phyloP scores from a whole-genome alignment of 23 tunicate species.

The Trididemnum miniatum region DNA sequence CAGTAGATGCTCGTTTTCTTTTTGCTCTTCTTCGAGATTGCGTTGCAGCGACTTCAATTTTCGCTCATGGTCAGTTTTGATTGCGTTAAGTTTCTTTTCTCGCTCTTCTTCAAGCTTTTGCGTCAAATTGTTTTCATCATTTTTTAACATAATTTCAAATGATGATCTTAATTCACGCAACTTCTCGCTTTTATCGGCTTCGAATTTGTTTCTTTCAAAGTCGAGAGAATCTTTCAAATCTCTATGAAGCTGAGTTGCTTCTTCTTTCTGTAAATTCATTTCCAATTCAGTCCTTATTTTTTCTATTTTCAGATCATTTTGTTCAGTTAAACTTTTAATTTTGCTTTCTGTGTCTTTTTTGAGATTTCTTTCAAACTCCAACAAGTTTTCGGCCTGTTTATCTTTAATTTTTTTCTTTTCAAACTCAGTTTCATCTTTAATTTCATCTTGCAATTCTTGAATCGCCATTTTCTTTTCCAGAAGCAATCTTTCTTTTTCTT shows the following conservation, averaged over 20 bases:
- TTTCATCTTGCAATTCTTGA: conserved; percentile 14
- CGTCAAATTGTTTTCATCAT: not conserved
- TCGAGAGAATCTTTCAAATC: conserved; percentile 23
- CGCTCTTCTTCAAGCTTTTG: conserved; percentile 27
- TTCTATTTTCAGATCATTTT: conserved; percentile 27
- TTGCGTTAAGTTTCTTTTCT: conserved; percentile 22
- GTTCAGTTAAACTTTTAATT: conserved; percentile 15
- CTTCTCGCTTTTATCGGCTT: not conserved
- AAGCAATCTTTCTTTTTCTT: conserved; percentile 29
- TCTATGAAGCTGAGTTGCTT: conserved; percentile 24
- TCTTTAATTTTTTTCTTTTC: conserved; percentile 43
- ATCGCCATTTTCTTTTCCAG: conserved; percentile 18
- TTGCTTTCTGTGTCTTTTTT: conserved; percentile 58
- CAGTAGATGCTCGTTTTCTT: conserved; percentile 27
- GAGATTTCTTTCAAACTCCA: conserved; percentile 24
- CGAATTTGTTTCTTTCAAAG: conserved; percentile 23
- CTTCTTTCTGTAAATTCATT: conserved; percentile 14
- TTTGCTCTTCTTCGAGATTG: conserved; percentile 36
- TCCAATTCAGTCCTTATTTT: conserved; percentile 21
- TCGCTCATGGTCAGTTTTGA: conserved; percentile 20
- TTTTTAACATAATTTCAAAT: not conserved
- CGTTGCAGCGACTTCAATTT: conserved; percentile 27
- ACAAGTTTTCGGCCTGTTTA: conserved; percentile 31
- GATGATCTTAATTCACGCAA: not conserved
- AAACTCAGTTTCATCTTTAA: conserved; percentile 34